A percentile compares a stretch with the other conserved stretches of the same genome.
Conservation (phyloP, 1,140 invertebrate genomes). For the Drosophila kanapiae region DNA sequence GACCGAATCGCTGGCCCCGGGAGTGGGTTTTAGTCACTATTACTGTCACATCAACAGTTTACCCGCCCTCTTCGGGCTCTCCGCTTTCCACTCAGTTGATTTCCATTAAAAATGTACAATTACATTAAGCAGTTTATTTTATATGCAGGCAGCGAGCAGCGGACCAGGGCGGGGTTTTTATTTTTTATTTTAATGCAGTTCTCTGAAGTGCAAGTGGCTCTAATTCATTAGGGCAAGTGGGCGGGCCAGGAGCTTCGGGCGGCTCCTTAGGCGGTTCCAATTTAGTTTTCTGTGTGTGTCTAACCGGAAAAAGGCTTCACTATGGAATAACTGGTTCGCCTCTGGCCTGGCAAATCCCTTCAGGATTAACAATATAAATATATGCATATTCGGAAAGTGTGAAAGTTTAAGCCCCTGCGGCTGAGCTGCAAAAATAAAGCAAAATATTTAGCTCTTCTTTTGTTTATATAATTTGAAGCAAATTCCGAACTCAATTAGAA, state of each 20-base stretch:
- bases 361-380: slow-evolving; percentile 13
- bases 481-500: slow-evolving; percentile 18
- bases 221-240: slow-evolving; percentile 2
- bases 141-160: not conserved
- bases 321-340: too few relatives aligned
- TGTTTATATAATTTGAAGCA: not conserved
- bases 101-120: slow-evolving; percentile 33
- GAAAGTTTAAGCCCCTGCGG: not conserved
- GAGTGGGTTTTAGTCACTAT: slow-evolving; percentile 6
- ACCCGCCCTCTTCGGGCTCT: not conserved
- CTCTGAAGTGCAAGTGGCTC: not conserved
- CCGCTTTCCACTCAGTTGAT: slow-evolving; percentile 3
- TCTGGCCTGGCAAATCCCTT: not conserved
- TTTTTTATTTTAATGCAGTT: not conserved
- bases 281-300: not conserved
- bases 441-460: not conserved
- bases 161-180: not conserved
- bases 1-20: too few relatives aligned
- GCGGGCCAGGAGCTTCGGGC: not conserved
- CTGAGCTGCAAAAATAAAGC: not conserved
- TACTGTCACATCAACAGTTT: slow-evolving; percentile 17
- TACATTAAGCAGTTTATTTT: slow-evolving; percentile 30
- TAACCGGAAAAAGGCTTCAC: not conserved
- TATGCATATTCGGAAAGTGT: slow-evolving; percentile 2
- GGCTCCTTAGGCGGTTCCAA: not conserved